Evolutionary conservation across 2,888 invertebrate genomes (phyloP).

Genomic region (Drosophila maculinotata): DNA sequence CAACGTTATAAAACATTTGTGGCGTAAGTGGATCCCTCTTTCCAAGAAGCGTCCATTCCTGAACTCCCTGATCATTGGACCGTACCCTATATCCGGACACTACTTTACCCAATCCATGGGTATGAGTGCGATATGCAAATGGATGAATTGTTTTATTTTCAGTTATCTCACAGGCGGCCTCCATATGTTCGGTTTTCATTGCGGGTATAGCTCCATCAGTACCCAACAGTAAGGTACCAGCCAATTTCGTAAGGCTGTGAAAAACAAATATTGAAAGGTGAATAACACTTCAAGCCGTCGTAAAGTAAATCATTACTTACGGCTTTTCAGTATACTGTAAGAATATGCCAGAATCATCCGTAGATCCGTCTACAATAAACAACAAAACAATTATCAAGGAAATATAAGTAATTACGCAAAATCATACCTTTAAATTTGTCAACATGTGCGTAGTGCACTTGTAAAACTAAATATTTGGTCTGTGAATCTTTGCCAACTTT

Average conservation of each 20-base stretch:
- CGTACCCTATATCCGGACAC: conserved; percentile 93
- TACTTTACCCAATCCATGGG: conserved; percentile 94
- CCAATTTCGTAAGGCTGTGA: conserved; percentile 92
- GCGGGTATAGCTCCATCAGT: conserved; percentile 93
- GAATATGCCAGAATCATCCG: conserved; percentile 94
- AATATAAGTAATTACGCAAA: neutral
- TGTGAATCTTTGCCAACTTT: conserved; percentile 93
- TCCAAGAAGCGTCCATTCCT: conserved; percentile 93
- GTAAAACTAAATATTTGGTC: conserved; percentile 95
- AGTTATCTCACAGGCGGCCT: conserved; percentile 92
- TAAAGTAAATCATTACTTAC: conserved; percentile 85
- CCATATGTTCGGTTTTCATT: conserved; percentile 92
- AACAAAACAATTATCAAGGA: neutral
- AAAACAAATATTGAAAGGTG: conserved; percentile 10
- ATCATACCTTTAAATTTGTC: conserved; percentile 87
- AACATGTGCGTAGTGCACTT: conserved; percentile 93
- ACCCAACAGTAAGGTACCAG: conserved; percentile 95
- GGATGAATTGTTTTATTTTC: conserved; percentile 95
- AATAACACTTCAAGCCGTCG: no score
- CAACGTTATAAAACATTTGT: conserved; percentile 97
- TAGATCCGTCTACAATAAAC: conserved; percentile 87
- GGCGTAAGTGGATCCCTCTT: conserved; percentile 94
- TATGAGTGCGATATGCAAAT: conserved; percentile 97
- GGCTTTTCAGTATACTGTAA: conserved; percentile 91
- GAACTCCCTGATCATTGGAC: conserved; percentile 86